Evolutionary conservation across 2,113 vertebrate genomes (phyloP).

Genomic region (Amia ocellicauda): DNA sequence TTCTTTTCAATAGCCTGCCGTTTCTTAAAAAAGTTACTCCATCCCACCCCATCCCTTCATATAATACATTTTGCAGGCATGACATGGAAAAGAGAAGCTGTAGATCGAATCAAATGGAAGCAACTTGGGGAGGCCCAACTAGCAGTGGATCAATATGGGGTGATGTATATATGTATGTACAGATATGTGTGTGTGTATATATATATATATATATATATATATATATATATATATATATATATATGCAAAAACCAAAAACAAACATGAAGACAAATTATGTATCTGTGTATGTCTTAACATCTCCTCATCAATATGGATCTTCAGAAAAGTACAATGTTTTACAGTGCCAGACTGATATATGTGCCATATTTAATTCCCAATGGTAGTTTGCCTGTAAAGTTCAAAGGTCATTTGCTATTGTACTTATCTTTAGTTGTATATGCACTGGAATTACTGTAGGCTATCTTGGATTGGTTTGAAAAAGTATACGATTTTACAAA

Average conservation of each 20-base stretch:
- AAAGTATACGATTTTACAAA: not conserved
- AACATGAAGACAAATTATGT: not conserved
- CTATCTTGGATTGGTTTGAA: not conserved
- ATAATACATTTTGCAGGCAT: too few relatives aligned
- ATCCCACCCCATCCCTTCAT: too few relatives aligned
- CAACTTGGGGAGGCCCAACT: too few relatives aligned
- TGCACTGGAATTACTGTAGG: not conserved
- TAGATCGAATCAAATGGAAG: too few relatives aligned
- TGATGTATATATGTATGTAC: too few relatives aligned
- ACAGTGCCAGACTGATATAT: not conserved
- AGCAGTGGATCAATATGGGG: too few relatives aligned
- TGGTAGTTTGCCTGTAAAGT: not conserved
- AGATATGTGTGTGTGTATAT: too few relatives aligned
- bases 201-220: too few relatives aligned
- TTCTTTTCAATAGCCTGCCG: too few relatives aligned
- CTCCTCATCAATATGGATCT: not conserved
- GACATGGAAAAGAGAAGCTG: too few relatives aligned
- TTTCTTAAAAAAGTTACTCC: too few relatives aligned
- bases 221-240: too few relatives aligned
- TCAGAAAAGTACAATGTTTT: not conserved
- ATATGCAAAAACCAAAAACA: not conserved
- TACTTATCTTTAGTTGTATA: not conserved
- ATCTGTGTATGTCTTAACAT: not conserved
- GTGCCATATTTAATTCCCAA: not conserved
- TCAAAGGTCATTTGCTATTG: not conserved